phyloP scores from a whole-genome alignment of 2,888 invertebrate species.

The Chrysolina oricalcia region DNA sequence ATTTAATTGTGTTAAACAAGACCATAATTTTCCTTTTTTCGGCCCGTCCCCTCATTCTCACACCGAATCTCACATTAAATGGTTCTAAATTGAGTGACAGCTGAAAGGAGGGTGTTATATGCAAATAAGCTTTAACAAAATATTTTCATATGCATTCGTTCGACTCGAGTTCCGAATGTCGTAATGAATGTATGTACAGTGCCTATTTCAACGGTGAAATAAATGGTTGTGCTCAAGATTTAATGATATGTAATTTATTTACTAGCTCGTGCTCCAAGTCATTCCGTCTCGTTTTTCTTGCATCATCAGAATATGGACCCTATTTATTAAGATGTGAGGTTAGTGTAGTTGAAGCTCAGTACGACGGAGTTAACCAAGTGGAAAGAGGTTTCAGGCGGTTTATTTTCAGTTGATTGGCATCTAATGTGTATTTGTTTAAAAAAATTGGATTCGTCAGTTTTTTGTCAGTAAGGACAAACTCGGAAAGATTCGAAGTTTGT shows the following conservation, averaged over 20 bases:
- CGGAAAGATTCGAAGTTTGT: too few relatives aligned
- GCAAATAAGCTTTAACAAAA: slow-evolving; percentile 45
- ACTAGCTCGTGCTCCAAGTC: slow-evolving; percentile 43
- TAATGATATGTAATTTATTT: slow-evolving; percentile 49
- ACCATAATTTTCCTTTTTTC: slow-evolving; percentile 17
- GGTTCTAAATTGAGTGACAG: slow-evolving; percentile 44
- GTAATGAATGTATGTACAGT: slow-evolving; percentile 42
- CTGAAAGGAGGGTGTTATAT: slow-evolving; percentile 46
- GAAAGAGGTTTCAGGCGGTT: background rate
- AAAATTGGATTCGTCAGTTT: too few relatives aligned
- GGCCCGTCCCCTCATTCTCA: slow-evolving; percentile 8
- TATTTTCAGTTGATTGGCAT: too few relatives aligned
- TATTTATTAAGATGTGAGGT: slow-evolving; percentile 31
- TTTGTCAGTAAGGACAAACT: too few relatives aligned
- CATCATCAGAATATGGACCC: slow-evolving; percentile 35
- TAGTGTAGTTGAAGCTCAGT: background rate
- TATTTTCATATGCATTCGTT: slow-evolving; percentile 48
- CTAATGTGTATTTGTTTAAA: too few relatives aligned
- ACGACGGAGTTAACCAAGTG: background rate
- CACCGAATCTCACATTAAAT: slow-evolving; percentile 40
- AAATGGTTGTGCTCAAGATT: slow-evolving; percentile 48
- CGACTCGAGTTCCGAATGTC: slow-evolving; percentile 40
- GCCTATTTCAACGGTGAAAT: slow-evolving; percentile 45
- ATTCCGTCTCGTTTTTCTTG: slow-evolving; percentile 34
- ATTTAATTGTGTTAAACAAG: slow-evolving; percentile 20